Evolutionary conservation across 2,113 vertebrate genomes (phyloP).

Genomic region (Coregonus clupeaformis): DNA sequence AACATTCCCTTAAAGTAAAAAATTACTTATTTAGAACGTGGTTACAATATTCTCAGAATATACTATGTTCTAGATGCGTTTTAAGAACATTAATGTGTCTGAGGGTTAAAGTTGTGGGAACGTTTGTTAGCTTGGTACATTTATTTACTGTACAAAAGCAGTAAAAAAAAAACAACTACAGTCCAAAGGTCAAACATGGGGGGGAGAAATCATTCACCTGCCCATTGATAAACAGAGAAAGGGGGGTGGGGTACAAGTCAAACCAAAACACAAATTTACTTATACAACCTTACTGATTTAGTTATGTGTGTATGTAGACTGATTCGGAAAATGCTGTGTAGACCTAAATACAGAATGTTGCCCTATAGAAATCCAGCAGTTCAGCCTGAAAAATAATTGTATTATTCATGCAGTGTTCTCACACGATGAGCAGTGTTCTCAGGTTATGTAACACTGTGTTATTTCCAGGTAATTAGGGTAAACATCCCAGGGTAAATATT

Average conservation of each 20-base stretch:
- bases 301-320: not conserved
- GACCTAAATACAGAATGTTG: not conserved
- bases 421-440: not conserved
- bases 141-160: conserved; percentile 9
- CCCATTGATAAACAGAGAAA: not conserved
- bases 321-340: not conserved
- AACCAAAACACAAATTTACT: not conserved
- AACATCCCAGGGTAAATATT: too few species aligned
- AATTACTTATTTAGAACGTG: too few species aligned
- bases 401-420: too few species aligned
- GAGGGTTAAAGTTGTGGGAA: too few species aligned
- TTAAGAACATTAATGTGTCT: not conserved
- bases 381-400: not conserved
- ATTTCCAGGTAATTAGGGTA: not conserved
- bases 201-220: not conserved
- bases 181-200: conserved; percentile 11
- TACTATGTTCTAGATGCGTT: too few species aligned
- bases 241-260: not conserved
- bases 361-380: not conserved
- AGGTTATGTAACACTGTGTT: not conserved
- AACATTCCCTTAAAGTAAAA: too few species aligned
- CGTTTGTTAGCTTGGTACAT: conserved; percentile 37
- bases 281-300: not conserved
- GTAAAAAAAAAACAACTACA: not conserved
- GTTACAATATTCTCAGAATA: too few species aligned